Base-by-base conservation (phyloP, 2,797 vertebrate species). In the Cottoperca gobio region DNA sequence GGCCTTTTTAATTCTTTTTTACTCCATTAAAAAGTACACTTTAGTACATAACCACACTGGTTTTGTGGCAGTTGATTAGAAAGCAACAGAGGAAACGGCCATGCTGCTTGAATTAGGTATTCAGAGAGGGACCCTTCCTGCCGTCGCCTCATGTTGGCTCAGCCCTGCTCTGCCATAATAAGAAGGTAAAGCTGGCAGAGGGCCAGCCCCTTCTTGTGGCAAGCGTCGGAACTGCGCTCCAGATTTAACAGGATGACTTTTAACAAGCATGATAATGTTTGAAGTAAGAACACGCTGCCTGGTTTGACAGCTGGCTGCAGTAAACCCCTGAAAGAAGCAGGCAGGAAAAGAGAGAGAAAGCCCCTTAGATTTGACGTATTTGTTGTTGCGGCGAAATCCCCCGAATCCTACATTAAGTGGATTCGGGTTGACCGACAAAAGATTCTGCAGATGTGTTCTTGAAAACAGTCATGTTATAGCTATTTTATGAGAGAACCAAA, bases 131-230 rank as follows among this genome's bases (percentile, higher is more conserved):
- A 87, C 81, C 76, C 84, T 88, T 87, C 80, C 85, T 86, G 86
- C 86, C 73, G 26, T 73, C 49, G 76, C 86, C 82, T 78, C 49
- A 76, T 85, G 86, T 86, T 68, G 84, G 76, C 77, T 82, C 79
- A 35, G 81, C 82, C 73, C 86, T 54, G 59, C 76, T 71, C 76
- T 37, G 81, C 88, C 83, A 79, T 94, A 94, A 94, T 92, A 93
- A 93, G 90, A 93, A 93, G 92, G 90, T 92, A 89, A 91, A 82
- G 90, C 89, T 94, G 92, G 92, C 91, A 23, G 61, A 58, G 59
- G 64, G 85, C 93, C 93, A 93, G 88, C 88, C 88, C 89, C 91
- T 92, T 94, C 92, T 93, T 93, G 93, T 93, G 93, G 92, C 89
- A 63, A 79, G 73, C 70, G 64, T 89, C 83, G 88, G 91, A 93